Evolutionary conservation across 2,888 invertebrate genomes (phyloP).

Genomic region (Doris montereyensis): DNA sequence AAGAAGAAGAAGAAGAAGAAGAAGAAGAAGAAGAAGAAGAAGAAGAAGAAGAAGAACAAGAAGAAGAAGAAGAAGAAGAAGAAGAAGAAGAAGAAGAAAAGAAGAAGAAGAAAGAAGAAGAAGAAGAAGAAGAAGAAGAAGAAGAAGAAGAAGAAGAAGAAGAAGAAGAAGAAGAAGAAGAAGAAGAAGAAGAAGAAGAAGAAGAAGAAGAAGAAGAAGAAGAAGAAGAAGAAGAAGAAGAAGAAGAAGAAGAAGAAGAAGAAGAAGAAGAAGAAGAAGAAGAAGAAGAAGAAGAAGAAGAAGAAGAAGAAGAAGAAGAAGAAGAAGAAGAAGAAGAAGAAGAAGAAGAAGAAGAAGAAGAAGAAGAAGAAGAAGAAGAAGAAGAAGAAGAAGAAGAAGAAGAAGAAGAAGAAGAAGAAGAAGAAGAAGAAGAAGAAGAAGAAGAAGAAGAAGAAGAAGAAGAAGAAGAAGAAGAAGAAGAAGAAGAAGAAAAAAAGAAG

Average conservation of each 20-base stretch:
- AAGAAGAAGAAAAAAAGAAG: neutral
- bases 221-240: neutral
- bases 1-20: too few relatives aligned
- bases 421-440: neutral
- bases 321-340: neutral
- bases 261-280: neutral
- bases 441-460: neutral
- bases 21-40: too few relatives aligned
- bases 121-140: neutral
- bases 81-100: neutral
- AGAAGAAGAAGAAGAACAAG: too few relatives aligned
- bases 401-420: neutral
- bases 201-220: neutral
- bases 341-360: neutral
- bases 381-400: neutral
- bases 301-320: neutral
- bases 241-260: neutral
- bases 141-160: neutral
- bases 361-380: neutral
- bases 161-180: neutral
- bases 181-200: neutral
- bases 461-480: neutral
- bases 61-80: neutral
- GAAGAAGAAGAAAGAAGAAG: neutral
- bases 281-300: neutral